Base-by-base conservation (phyloP, 2,113 vertebrate genomes). In the Bubo blakistoni region DNA sequence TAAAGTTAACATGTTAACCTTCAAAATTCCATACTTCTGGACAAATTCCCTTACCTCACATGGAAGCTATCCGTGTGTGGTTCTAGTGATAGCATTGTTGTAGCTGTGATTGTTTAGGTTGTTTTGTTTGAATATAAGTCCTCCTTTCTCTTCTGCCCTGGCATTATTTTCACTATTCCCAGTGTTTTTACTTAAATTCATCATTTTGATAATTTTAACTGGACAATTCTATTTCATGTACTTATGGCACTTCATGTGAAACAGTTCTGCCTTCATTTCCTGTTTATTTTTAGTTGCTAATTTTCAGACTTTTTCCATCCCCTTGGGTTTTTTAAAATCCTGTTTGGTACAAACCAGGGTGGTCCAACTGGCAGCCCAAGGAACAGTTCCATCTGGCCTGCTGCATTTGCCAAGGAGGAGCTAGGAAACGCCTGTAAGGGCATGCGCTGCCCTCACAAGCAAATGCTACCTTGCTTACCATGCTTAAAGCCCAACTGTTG, bases 301-400 rank as follows among this genome's bases (percentile, higher is more conserved):
- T 97, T 97, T 97, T 95, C 92, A 94, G 96, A 94, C 89, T 54
- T 95, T 97, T 96, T 95, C 88, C 92, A 95, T 96, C 70, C 81
- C 83, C 94, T 65, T 95, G 94, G 88, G 81, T 96, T 97, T 96
- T 94, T 83, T 19, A 44, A 94, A 94, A 95, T 96, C 92, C 91
- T 97, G 91, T 97, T 96, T 97, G 96, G 83, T 97, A 92, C 70
- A 95, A 97, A 96, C 90, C 92, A 94, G 96, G 96, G 96, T 96
- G 96, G 94, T 97, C 96, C 96, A 96, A 97, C 96, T 97, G 96
- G 96, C 96, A 96, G 96, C 90, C 90, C 94, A 94, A 96, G 96
- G 92, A 97, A 96, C 92, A 95, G 81, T 96, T 97, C 96, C 96
- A 97, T 96, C 96, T 97, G 96, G 94, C 90, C 90, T 82, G 62